Percentiles rank a stretch among this genome's conserved stretches.
Conservation (phyloP, 2,113 vertebrate species). For the Tichodroma muraria region DNA sequence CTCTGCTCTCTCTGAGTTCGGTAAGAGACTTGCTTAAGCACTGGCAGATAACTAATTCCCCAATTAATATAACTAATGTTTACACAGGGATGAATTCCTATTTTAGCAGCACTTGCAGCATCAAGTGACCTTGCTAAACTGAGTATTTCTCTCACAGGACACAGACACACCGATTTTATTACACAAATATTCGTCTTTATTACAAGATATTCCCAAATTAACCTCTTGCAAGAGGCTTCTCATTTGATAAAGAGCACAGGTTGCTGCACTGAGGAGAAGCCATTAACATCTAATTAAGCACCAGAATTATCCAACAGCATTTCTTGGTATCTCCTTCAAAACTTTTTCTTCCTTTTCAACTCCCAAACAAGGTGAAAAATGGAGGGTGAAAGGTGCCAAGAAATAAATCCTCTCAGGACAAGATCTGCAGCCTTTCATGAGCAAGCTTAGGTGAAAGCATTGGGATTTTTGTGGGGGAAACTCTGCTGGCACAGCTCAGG, state of each 20-base stretch:
- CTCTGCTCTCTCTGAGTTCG: neutral
- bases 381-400: neutral
- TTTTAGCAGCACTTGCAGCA: neutral
- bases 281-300: constrained; percentile 4
- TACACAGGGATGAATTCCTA: neutral
- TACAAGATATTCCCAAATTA: constrained; percentile 1
- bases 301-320: neutral
- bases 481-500: neutral
- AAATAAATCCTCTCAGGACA: neutral
- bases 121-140: neutral
- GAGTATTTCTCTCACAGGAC: neutral
- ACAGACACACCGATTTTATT: neutral
- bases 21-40: neutral
- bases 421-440: neutral
- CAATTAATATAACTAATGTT: constrained; percentile 34
- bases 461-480: neutral
- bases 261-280: neutral
- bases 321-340: neutral
- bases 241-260: neutral
- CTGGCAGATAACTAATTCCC: constrained; percentile 7
- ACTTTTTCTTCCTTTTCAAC: neutral
- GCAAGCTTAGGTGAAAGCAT: neutral
- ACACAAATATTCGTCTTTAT: neutral
- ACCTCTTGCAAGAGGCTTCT: neutral
- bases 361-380: neutral